A percentile compares a stretch with the other conserved stretches of the same genome.
Evolutionary conservation across 2,113 vertebrate genomes (phyloP).

Genomic region (Mellivora capensis): DNA sequence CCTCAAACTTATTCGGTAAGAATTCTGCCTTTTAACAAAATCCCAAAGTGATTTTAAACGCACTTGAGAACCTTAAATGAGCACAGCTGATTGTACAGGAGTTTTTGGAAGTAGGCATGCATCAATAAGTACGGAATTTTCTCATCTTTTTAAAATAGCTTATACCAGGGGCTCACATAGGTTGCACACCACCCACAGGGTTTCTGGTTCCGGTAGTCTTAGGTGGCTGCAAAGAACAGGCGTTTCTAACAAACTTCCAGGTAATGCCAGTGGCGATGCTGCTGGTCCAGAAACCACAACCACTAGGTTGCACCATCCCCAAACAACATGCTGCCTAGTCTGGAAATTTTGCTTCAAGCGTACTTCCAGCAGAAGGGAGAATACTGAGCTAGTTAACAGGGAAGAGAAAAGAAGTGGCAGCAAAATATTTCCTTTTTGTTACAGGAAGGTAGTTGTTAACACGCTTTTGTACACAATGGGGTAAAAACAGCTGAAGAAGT

Average conservation of each 20-base stretch:
- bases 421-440: background rate
- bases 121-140: background rate
- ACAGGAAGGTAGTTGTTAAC: slow-evolving; percentile 17
- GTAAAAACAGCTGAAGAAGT: slow-evolving; percentile 49
- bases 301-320: background rate
- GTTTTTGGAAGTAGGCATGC: background rate
- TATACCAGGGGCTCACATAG: background rate
- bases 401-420: background rate
- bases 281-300: background rate
- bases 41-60: background rate
- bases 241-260: background rate
- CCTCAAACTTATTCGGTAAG: background rate
- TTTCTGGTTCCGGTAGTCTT: background rate
- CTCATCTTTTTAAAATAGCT: background rate
- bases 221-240: background rate
- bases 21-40: slow-evolving; percentile 3
- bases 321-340: background rate
- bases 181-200: background rate
- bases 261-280: background rate
- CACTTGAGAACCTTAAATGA: background rate
- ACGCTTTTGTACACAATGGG: background rate
- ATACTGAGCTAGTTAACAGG: background rate
- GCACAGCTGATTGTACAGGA: background rate
- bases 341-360: background rate
- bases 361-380: background rate